phyloP scores from a whole-genome alignment of 2,888 invertebrate genomes.

The Ochropacha duplaris region DNA sequence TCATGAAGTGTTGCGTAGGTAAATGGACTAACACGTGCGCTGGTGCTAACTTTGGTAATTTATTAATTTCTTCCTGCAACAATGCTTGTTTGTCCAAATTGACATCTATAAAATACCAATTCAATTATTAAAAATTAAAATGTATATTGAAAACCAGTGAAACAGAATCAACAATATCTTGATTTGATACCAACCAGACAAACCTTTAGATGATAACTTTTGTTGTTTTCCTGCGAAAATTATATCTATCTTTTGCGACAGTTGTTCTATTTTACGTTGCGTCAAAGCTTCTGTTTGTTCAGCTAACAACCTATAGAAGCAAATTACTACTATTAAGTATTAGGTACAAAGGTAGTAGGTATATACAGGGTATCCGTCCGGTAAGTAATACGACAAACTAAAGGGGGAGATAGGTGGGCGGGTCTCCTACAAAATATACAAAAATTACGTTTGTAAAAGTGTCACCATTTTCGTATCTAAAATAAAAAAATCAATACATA shows the following conservation, averaged over 20 bases:
- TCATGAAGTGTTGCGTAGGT: conserved; percentile 81
- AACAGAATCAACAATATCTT: no score
- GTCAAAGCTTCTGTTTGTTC: conserved; percentile 76
- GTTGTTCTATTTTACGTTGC: conserved; percentile 84
- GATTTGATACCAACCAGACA: conserved; percentile 39
- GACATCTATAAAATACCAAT: conserved; percentile 67
- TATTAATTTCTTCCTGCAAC: conserved; percentile 87
- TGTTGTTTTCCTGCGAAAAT: conserved; percentile 91
- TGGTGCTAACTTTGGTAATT: conserved; percentile 82
- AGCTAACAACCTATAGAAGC: conserved; percentile 46
- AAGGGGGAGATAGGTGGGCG: no score
- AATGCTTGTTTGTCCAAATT: conserved; percentile 79
- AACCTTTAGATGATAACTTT: conserved; percentile 82
- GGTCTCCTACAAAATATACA: no score
- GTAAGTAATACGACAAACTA: no score
- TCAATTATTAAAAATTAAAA: no score
- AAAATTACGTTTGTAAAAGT: no score
- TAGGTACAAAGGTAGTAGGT: no score
- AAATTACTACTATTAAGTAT: no score
- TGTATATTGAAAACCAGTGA: neutral
- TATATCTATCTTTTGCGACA: conserved; percentile 86
- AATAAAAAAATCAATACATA: no score
- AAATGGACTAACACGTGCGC: conserved; percentile 87
- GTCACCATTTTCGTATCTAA: no score
- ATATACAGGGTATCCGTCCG: no score